phyloP scores from a whole-genome alignment of 2,113 vertebrate genomes.

The Solea solea region DNA sequence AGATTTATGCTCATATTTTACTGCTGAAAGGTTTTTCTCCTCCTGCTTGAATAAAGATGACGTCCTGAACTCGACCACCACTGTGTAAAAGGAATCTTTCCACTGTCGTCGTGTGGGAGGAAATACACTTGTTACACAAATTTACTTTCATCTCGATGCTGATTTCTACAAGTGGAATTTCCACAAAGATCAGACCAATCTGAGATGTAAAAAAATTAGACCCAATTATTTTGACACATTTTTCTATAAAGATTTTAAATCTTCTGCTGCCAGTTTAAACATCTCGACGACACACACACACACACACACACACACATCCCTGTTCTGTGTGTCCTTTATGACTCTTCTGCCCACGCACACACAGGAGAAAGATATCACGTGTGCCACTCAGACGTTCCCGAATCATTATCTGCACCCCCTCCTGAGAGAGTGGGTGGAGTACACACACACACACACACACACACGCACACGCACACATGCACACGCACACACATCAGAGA shows the following conservation, averaged over 20 bases:
- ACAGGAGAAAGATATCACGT: conserved; percentile 64
- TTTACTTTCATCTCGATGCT: background rate
- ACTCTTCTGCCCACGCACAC: conserved; percentile 69
- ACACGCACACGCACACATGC: conserved; percentile 31
- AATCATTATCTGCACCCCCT: conserved; percentile 80
- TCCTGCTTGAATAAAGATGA: background rate
- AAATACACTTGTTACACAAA: conserved; percentile 14
- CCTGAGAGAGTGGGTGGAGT: conserved; percentile 78
- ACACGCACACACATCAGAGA: conserved; percentile 46
- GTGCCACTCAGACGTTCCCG: conserved; percentile 70
- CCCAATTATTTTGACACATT: conserved; percentile 3
- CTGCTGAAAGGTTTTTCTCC: background rate
- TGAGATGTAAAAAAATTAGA: conserved; percentile 1
- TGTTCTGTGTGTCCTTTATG: conserved; percentile 60
- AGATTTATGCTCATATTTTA: too few relatives aligned
- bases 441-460: conserved; percentile 46
- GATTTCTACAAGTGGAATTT: conserved; percentile 1
- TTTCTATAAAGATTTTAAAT: conserved; percentile 11
- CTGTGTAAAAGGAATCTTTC: background rate
- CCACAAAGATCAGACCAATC: background rate
- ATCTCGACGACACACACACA: conserved; percentile 9
- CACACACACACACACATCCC: conserved; percentile 15
- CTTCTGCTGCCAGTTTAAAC: conserved; percentile 10
- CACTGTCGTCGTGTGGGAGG: conserved; percentile 12
- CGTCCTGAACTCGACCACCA: conserved; percentile 13